Conservation (phyloP, 2,797 vertebrate genomes). For the Eidolon dupreanum region DNA sequence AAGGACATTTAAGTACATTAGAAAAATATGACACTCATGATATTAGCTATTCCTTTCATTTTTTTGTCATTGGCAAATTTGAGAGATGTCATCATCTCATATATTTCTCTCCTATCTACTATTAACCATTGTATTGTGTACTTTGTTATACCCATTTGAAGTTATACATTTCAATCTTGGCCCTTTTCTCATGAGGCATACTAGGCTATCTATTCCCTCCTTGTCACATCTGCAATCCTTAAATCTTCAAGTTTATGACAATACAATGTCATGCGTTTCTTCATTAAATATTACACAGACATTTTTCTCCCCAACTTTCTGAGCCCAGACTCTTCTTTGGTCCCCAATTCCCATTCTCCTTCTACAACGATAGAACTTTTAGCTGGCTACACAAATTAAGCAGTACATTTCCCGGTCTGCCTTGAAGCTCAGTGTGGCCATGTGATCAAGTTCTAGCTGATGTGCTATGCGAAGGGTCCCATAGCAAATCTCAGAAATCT, state of each 20-base stretch:
- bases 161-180: neutral
- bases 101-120: neutral
- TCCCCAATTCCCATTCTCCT: neutral
- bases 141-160: neutral
- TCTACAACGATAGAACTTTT: neutral
- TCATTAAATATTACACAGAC: neutral
- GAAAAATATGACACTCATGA: neutral
- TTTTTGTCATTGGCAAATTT: neutral
- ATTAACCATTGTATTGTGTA: neutral
- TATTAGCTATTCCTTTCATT: neutral
- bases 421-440: neutral
- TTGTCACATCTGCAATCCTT: neutral
- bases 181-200: neutral
- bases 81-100: neutral
- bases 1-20: neutral
- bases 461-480: neutral
- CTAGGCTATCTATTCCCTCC: neutral
- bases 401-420: neutral
- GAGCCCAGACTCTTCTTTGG: neutral
- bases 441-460: neutral
- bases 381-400: neutral
- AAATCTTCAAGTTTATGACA: neutral
- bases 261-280: neutral
- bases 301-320: neutral
- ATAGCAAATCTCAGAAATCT: neutral